Base-by-base conservation (phyloP, 2,113 vertebrate genomes). In the Garra rufa region DNA sequence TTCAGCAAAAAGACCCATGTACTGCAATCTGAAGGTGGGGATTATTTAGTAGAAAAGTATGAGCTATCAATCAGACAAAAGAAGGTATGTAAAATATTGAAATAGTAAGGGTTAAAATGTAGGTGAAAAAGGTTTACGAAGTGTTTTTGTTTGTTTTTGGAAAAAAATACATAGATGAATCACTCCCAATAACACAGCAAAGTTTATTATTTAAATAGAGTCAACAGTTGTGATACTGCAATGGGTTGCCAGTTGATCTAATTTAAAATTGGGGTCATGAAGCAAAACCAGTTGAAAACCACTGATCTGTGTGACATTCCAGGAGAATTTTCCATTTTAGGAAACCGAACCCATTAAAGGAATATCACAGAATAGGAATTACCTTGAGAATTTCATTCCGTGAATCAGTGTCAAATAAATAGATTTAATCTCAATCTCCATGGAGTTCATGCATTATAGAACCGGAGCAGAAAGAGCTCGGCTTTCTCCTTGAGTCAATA, bases 341-440 rank as follows among this genome's bases (percentile, higher is more conserved):
- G 13, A 17, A 30, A 75, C 3, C 4, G 0, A 76, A 26, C 28
- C 28, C 10, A 38, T 76, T 76, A 13, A 38, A 70, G 19, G 67
- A 70, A 43, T 70, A 43, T 70, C 10, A 6, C 21, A 38, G 17
- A 34, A 76, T 21, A 76, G 11, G 11, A 30, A 24, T 82, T 38
- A 26, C 7, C 11, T 48, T 15, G 14, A 17, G 17, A 52, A 78
- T 82, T 63, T 14, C 2, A 52, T 38, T 59, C 30, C 43, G 78
- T 10, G 48, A 19, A 63, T 43, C 41, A 74, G 79, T 15, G 44
- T 74, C 46, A 61, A 17, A 52, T 55, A 14, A 65, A 79, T 61
- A 76, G 24, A 30, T 44, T 11, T 69, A 28, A 78, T 79, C 38
- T 46, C 55, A 76, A 76, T 57, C 61, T 81, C 14, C 14, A n/a